Percentiles rank a stretch among this genome's conserved stretches.
Conservation (phyloP, 2,888 invertebrate species). For the Thumatha senex region DNA sequence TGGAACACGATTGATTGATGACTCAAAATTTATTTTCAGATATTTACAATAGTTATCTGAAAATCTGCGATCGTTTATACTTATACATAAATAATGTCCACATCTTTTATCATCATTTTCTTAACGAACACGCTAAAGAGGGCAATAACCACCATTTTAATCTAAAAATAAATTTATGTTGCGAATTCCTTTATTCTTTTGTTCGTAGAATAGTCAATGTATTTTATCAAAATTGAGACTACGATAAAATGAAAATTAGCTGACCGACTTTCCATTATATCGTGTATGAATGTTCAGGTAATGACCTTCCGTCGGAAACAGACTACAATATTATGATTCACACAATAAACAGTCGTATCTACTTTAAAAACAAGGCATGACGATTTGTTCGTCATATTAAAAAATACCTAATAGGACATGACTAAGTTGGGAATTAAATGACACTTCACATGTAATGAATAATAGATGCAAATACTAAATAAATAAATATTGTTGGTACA, state of each 20-base stretch:
- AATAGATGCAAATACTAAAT: not conserved
- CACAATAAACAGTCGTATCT: not conserved
- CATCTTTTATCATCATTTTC: no score
- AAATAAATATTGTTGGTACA: no score
- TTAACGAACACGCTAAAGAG: no score
- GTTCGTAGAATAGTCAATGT: not conserved
- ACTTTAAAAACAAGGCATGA: not conserved
- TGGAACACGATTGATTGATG: no score
- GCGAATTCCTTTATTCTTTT: no score
- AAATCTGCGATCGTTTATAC: no score
- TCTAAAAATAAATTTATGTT: no score
- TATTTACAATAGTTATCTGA: no score
- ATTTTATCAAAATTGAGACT: not conserved
- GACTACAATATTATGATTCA: not conserved
- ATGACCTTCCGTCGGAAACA: not conserved
- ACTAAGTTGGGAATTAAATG: constrained; percentile 1
- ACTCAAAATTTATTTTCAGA: no score
- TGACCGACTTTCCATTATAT: not conserved
- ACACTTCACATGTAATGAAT: not conserved
- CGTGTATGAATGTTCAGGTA: not conserved
- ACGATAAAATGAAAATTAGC: not conserved
- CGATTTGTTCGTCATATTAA: not conserved
- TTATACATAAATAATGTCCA: no score
- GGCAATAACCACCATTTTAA: no score
- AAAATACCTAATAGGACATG: not conserved